Base-by-base conservation (phyloP, 2,888 invertebrate species). In the Amblyjoppa proteus region DNA sequence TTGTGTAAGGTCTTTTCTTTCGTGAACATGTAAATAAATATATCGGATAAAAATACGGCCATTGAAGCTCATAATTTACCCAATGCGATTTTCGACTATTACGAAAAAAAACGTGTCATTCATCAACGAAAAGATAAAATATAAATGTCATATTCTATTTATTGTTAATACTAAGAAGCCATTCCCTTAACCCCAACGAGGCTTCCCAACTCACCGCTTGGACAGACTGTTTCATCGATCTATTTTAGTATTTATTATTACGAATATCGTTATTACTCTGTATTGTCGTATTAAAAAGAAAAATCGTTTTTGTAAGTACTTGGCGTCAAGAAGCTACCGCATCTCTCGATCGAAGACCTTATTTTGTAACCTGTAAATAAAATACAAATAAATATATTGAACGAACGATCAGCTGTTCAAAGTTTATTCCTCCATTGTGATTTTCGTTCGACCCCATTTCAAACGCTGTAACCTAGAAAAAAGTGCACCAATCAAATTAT, bases 161-260 rank as follows among this genome's bases (percentile, higher is more conserved):
- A 41, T 45, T 41, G 41, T 41, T 7, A 41, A 7, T 1, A 13
- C 45, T 45, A 16, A 58, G 25, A 58, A 25, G 28, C 56, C 20
- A 58, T 58, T 58, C 56, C 56, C 56, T 11, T 25, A 56, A 56
- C 20, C 4, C 9, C 25, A 56, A 20, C n/a, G n/a, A 51, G 16
- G 51, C n/a, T n/a, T 1, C 51, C 20, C n/a, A 56, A 7, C 9
- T 25, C 20, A 56, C 20, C 20, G 20, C 9, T 20, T 25, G 9
- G 3, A 7, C 56, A 20, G 56, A 56, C 9, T 56, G 25, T 56
- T 56, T 25, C 56, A 58, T 58, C 11, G 25, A 58, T 28, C 58
- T 58, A 25, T 58, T 28, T 58, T 58, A 28, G 28, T 58, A 58
- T 58, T 25, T 58, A 58, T 58, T 28, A 28, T 58, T 58, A 13